A percentile compares a stretch with the other conserved stretches of the same genome.
These are phyloP conservation scores for Acanthiza pusilla DNA, from an alignment of 2,797 vertebrate genomes.

Conservation along the genomic window DNA sequence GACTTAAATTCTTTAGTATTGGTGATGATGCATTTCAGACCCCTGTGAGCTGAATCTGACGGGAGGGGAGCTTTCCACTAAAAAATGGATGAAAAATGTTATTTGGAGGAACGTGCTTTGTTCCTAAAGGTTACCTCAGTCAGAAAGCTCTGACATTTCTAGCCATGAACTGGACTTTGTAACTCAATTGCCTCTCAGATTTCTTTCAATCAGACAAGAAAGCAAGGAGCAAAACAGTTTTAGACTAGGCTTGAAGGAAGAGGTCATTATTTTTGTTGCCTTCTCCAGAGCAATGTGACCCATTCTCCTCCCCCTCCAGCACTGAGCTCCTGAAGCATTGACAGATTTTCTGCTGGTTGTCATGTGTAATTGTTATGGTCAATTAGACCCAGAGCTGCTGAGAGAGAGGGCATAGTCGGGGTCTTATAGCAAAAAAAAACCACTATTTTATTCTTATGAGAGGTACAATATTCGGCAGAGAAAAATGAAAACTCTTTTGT, in stretches of 20 bases:
- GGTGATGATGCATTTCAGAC: background rate
- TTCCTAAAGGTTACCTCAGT: background rate
- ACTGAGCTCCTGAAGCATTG: background rate
- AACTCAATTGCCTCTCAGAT: background rate
- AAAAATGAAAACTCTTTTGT: background rate
- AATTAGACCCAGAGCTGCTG: background rate
- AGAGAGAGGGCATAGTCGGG: background rate
- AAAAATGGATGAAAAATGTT: background rate
- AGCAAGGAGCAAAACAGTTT: background rate
- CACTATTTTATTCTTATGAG: background rate
- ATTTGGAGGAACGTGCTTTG: background rate
- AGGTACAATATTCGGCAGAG: background rate
- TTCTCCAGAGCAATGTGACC: background rate
- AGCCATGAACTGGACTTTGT: background rate
- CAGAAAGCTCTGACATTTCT: background rate
- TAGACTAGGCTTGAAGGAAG: background rate
- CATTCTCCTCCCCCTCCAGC: background rate
- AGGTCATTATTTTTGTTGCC: background rate
- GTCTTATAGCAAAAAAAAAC: background rate
- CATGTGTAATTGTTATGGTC: background rate
- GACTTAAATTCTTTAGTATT: background rate
- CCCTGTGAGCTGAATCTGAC: background rate
- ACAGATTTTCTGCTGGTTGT: background rate
- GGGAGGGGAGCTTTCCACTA: background rate
- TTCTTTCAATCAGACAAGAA: background rate